These are phyloP conservation scores for Drosophila willistoni DNA, from an alignment of 1,140 invertebrate species.

Conservation along the genomic window DNA sequence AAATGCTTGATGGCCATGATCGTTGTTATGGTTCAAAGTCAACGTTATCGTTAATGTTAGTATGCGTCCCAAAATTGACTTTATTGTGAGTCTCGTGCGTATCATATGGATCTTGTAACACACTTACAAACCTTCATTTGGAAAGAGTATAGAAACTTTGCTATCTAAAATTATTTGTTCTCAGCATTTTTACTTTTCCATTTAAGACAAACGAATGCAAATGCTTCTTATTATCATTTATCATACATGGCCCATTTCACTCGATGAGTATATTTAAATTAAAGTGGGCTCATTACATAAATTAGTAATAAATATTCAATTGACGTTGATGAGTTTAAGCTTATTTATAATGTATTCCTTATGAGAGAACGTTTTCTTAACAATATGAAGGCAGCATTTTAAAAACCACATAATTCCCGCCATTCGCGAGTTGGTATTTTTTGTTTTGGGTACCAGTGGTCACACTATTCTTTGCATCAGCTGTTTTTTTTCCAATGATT, in stretches of 20 bases:
- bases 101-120: background rate
- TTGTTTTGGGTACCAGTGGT: background rate
- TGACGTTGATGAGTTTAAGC: constrained; percentile 11
- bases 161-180: background rate
- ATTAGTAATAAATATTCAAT: constrained; percentile 44
- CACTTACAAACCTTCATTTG: background rate
- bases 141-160: constrained; percentile 26
- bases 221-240: background rate
- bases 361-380: background rate
- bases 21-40: constrained; percentile 21
- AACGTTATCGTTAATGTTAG: constrained; percentile 39
- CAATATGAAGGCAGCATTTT: background rate
- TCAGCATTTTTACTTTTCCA: constrained; percentile 34
- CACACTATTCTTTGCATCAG: constrained; percentile 4
- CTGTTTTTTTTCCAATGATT: constrained; percentile 20
- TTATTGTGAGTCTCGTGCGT: background rate
- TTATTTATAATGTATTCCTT: background rate
- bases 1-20: constrained; percentile 19
- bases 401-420: background rate
- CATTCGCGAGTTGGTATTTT: background rate
- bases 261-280: constrained; percentile 44
- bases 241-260: constrained; percentile 37
- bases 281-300: constrained; percentile 62
- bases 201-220: constrained; percentile 33
- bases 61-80: constrained; percentile 13